A percentile compares a stretch with the other conserved stretches of the same genome.
Conservation (phyloP, 1,140 invertebrate species). For the Frieseomelitta varia region DNA sequence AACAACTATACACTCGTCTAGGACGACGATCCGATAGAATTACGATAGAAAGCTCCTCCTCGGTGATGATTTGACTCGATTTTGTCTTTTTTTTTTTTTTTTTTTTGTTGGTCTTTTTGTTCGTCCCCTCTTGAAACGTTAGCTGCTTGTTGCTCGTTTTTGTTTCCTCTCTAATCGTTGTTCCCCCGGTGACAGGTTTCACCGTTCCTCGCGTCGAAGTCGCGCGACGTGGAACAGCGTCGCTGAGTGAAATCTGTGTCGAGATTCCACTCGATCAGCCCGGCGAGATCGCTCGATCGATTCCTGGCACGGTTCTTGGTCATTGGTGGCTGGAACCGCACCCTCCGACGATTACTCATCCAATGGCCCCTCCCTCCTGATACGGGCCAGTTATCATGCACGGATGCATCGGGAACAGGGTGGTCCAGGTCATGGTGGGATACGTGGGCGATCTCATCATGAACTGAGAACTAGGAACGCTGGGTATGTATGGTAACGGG, state of each 20-base stretch:
- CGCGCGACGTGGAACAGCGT: too few species aligned
- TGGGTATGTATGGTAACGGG: conserved; percentile 68
- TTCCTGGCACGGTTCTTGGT: conserved; percentile 53
- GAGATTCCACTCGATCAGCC: conserved; percentile 15
- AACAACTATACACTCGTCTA: conserved; percentile 45
- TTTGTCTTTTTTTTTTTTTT: background rate
- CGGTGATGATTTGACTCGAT: background rate
- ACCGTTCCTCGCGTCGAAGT: background rate
- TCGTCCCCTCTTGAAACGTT: background rate
- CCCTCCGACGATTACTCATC: conserved; percentile 70
- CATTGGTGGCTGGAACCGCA: conserved; percentile 61
- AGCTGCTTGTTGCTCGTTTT: background rate
- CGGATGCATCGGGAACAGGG: conserved; percentile 91
- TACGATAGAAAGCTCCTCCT: background rate
- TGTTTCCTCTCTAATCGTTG: too few species aligned
- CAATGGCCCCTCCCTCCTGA: conserved; percentile 85
- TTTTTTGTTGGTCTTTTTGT: too few species aligned
- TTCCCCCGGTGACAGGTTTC: background rate
- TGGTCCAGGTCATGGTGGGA: conserved; percentile 92
- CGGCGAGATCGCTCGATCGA: conserved; percentile 37
- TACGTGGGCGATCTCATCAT: conserved; percentile 87
- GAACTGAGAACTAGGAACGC: conserved; percentile 81
- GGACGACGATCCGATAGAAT: background rate
- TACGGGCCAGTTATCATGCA: conserved; percentile 92
- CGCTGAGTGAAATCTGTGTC: background rate